Percentiles rank a stretch among this genome's conserved stretches.
These are phyloP conservation scores for Chironomus tentans DNA, from an alignment of 2,888 invertebrate genomes.

Conservation along the genomic window DNA sequence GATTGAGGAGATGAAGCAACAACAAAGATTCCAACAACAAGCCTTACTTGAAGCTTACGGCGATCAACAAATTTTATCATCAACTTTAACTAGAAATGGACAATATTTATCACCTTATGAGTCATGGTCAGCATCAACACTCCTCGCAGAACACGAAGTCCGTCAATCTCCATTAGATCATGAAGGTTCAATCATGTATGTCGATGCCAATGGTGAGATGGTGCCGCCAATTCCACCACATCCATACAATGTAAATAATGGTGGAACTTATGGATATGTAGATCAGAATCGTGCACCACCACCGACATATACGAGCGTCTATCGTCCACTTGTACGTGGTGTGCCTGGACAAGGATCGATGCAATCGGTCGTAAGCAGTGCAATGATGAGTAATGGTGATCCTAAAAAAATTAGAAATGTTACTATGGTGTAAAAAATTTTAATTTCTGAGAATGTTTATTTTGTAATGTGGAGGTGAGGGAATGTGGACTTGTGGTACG, in stretches of 20 bases:
- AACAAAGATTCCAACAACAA: conserved; percentile 35
- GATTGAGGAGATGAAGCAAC: conserved; percentile 42
- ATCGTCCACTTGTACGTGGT: background rate
- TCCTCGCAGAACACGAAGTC: conserved; percentile 48
- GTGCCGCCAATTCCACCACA: conserved; percentile 48
- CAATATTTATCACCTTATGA: conserved; percentile 47
- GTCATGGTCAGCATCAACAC: conserved; percentile 52
- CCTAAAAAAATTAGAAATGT: conserved; percentile 48
- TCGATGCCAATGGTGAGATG: conserved; percentile 13
- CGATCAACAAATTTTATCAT: conserved; percentile 31
- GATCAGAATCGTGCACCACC: background rate
- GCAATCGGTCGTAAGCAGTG: conserved; percentile 47
- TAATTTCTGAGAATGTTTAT: no score
- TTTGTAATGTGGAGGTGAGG: no score
- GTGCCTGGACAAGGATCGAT: conserved; percentile 43
- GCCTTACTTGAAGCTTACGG: conserved; percentile 23
- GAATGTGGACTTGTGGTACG: no score
- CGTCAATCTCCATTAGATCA: conserved; percentile 45
- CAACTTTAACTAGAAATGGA: conserved; percentile 40
- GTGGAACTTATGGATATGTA: background rate
- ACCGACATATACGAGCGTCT: conserved; percentile 6
- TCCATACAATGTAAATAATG: conserved; percentile 33
- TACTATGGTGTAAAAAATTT: conserved; percentile 47
- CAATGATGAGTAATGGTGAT: conserved; percentile 33
- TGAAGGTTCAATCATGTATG: conserved; percentile 10